A percentile compares a stretch with the other conserved stretches of the same genome.
phyloP scores from a whole-genome alignment of 2,113 vertebrate genomes.

The Phoxinus phoxinus region DNA sequence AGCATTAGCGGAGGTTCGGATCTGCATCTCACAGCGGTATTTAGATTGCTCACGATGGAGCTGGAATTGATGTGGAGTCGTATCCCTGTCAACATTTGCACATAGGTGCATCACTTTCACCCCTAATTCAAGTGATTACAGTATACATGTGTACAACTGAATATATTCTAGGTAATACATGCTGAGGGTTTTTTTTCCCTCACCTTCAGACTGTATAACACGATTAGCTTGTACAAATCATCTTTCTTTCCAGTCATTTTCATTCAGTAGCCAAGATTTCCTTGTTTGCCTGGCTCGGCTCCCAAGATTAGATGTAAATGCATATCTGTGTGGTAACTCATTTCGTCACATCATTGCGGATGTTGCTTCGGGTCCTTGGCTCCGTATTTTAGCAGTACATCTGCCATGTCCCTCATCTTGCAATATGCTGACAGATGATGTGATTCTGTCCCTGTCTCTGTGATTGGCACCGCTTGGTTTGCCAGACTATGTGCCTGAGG shows the following conservation, averaged over 20 bases:
- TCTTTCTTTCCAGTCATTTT: background rate
- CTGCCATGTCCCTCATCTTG: background rate
- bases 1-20: background rate
- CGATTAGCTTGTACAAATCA: background rate
- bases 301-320: background rate
- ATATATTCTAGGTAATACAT: background rate
- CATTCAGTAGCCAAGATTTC: background rate
- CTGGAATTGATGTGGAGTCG: background rate
- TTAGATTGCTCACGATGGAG: background rate
- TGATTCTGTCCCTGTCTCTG: constrained; percentile 10
- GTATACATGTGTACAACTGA: background rate
- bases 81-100: background rate
- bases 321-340: background rate
- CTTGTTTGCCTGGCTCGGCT: background rate
- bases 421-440: constrained; percentile 31
- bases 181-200: background rate
- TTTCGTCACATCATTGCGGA: constrained; percentile 1
- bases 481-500: background rate
- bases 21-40: background rate
- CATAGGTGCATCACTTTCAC: background rate
- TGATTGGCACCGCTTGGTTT: constrained; percentile 7
- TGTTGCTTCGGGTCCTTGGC: background rate
- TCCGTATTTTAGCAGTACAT: background rate
- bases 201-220: constrained; percentile 22
- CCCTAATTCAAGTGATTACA: background rate